A percentile compares a stretch with the other conserved stretches of the same genome.
These are phyloP conservation scores for Dasyornis broadbenti DNA, from an alignment of 2,113 vertebrate species.

Conservation along the genomic window DNA sequence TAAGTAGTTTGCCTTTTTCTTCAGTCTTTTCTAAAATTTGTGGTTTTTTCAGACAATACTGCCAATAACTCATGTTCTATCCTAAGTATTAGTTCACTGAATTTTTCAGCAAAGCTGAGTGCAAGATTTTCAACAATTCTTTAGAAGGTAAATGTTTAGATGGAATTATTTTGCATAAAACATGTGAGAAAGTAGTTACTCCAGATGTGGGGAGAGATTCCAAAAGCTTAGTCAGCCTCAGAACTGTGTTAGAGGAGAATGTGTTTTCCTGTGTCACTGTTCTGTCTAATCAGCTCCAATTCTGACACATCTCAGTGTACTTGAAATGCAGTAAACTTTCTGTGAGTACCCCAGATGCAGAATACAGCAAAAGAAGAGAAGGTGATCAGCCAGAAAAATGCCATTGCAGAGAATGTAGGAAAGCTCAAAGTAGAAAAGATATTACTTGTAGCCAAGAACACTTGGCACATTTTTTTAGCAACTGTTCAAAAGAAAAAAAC, in stretches of 20 bases:
- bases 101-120: neutral
- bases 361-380: constrained; percentile 12
- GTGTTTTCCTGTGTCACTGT: constrained; percentile 15
- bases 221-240: constrained; percentile 38
- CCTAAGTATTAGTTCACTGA: neutral
- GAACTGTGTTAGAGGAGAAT: neutral
- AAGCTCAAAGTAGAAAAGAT: neutral
- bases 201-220: constrained; percentile 5
- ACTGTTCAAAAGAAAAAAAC: neutral
- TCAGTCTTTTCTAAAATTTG: neutral
- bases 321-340: constrained; percentile 47
- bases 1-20: neutral
- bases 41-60: neutral
- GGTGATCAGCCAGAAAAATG: constrained; percentile 32
- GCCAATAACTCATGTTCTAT: neutral
- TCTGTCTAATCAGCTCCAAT: constrained; percentile 59
- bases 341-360: neutral
- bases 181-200: neutral
- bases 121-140: neutral
- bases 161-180: constrained; percentile 7
- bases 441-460: neutral
- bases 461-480: neutral
- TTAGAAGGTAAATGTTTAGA: neutral
- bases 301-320: constrained; percentile 33
- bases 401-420: neutral